Percentiles rank a stretch among this genome's conserved stretches.
Evolutionary conservation across 2,888 invertebrate genomes (phyloP).

Genomic region (Archips xylosteana): DNA sequence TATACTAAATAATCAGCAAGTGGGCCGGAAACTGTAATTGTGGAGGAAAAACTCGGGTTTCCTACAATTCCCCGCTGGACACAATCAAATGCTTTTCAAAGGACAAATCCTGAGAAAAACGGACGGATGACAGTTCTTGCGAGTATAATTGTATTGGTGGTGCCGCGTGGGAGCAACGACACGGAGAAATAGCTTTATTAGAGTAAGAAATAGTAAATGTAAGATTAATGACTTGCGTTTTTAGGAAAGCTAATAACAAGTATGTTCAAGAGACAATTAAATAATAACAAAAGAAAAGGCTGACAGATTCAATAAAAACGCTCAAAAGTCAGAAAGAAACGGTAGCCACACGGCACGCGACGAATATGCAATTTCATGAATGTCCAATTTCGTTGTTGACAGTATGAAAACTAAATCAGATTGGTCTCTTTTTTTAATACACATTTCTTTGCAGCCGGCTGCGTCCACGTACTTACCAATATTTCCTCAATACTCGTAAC

Average conservation of each 20-base stretch:
- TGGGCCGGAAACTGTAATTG: slow-evolving; percentile 30
- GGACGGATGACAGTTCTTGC: slow-evolving; percentile 29
- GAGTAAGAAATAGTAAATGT: neutral
- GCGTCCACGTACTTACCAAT: no score
- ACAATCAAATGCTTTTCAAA: slow-evolving; percentile 39
- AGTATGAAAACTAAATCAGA: no score
- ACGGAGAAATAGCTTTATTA: slow-evolving; percentile 8
- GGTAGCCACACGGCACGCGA: no score
- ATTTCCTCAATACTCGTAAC: no score
- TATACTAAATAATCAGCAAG: slow-evolving; percentile 21
- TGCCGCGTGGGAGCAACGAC: slow-evolving; percentile 26
- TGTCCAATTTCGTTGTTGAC: no score
- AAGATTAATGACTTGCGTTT: neutral
- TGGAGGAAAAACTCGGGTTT: slow-evolving; percentile 27
- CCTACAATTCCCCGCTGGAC: slow-evolving; percentile 35
- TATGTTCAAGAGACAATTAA: neutral
- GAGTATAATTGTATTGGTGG: slow-evolving; percentile 32
- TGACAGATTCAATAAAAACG: neutral
- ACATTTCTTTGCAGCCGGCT: no score
- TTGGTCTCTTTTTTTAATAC: no score
- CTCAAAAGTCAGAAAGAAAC: no score
- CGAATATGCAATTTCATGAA: no score
- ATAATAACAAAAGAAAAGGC: neutral
- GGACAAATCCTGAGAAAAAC: slow-evolving; percentile 40
- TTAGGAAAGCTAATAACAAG: neutral